Base-by-base conservation (phyloP, 2,113 vertebrate genomes). In the Thunnus thynnus region DNA sequence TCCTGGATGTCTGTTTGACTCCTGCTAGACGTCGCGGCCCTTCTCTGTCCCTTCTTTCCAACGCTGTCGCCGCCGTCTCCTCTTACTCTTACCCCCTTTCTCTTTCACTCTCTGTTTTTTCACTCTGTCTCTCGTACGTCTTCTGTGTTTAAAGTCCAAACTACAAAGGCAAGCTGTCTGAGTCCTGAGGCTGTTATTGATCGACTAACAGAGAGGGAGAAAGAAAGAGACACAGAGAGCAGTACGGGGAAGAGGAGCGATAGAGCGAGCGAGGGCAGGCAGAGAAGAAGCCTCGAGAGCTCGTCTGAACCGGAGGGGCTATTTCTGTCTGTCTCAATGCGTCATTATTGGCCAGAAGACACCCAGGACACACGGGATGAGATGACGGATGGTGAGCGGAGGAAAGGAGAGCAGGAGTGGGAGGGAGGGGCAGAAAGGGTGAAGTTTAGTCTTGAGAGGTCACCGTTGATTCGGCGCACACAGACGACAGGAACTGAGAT, bases 161-260 rank as follows among this genome's bases (percentile, higher is more conserved):
- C 81, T 82, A 76, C 74, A 65, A 25, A 77, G 57, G 67, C 75
- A 36, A 76, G 65, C 83, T 81, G 91, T 89, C 89, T 87, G 78
- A 86, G 78, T 89, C 93, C 72, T 14, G 25, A 81, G 90, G 90
- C 90, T 73, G 82, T 73, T 93, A 93, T 93, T 85, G 92, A 94
- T 94, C 74, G 85, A 70, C 82, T 77, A 71, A 86, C 71, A 85
- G 58, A 82, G 61, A 69, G 76, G 55, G 48, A 55, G 52, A 36
- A 48, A 47, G 62, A 62, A 27, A 54, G 78, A 63, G 80, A 66
- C 18, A 50, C 18, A 50, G 25, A 14, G 74, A 69, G 66, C 17
- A 1, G 54, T 51, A 13, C 65, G 14, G 54, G 27, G 61, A 81
- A 73, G 32, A 44, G 66, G 78, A 86, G 71, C 3, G 81, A 22